Evolutionary conservation across 2,888 invertebrate species (phyloP).

Genomic region (Idaea aversata): DNA sequence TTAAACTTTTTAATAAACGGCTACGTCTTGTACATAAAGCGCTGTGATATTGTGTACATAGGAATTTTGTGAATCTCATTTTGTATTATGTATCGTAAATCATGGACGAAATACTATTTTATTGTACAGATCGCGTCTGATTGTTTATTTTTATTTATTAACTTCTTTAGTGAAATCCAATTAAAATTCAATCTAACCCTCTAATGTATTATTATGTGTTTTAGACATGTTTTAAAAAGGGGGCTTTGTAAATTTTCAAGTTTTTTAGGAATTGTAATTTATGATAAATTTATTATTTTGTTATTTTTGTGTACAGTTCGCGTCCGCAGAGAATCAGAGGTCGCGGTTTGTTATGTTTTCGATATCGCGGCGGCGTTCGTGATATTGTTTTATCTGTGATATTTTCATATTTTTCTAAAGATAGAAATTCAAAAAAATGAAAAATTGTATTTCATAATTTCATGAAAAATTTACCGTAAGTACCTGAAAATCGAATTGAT

Average conservation of each 20-base stretch:
- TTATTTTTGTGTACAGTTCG: constrained; percentile 67
- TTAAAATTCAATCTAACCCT: constrained; percentile 23
- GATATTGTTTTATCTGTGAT: constrained; percentile 62
- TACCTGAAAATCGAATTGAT: constrained; percentile 42
- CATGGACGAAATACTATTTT: constrained; percentile 52
- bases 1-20: constrained; percentile 14
- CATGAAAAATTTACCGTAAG: constrained; percentile 65
- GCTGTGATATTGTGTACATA: constrained; percentile 72
- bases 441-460: constrained; percentile 58
- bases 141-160: constrained; percentile 51
- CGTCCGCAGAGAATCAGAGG: constrained; percentile 57
- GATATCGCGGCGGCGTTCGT: constrained; percentile 46
- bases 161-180: constrained; percentile 39
- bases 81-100: constrained; percentile 56
- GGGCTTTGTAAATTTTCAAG: constrained; percentile 64
- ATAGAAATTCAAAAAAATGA: constrained; percentile 62
- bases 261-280: constrained; percentile 59
- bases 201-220: constrained; percentile 33
- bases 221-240: constrained; percentile 56
- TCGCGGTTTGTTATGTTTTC: constrained; percentile 62
- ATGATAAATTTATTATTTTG: constrained; percentile 65
- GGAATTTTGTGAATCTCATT: constrained; percentile 57
- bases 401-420: constrained; percentile 49
- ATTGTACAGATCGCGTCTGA: constrained; percentile 57
- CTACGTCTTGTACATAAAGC: constrained; percentile 12